These are phyloP conservation scores for Neotoma lepida DNA, from an alignment of 2,113 vertebrate species.

Conservation along the genomic window DNA sequence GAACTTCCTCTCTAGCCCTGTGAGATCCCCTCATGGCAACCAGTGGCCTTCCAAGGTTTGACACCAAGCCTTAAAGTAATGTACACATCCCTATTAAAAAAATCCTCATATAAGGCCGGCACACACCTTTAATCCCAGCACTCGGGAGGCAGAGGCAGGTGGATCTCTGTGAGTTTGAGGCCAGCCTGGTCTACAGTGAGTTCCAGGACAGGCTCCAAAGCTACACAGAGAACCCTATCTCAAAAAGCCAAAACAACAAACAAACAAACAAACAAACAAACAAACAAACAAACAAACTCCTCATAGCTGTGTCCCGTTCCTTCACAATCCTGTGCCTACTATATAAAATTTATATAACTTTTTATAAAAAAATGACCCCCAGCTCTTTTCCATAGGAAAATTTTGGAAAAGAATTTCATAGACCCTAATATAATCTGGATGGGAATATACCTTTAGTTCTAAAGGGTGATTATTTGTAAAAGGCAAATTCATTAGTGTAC, in stretches of 20 bases:
- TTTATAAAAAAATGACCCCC: not conserved
- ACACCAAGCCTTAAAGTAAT: not conserved
- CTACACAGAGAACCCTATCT: not conserved
- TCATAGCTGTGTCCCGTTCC: not conserved
- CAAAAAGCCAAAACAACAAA: not conserved
- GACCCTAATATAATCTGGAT: not conserved
- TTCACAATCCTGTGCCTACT: conserved; percentile 6
- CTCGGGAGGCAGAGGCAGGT: not conserved
- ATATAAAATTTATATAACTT: not conserved
- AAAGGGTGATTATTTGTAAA: not conserved
- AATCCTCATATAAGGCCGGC: not conserved
- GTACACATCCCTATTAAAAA: not conserved
- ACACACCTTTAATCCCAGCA: not conserved
- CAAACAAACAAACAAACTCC: not conserved
- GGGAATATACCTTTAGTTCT: not conserved
- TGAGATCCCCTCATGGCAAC: not conserved
- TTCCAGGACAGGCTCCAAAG: not conserved
- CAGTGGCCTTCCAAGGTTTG: not conserved
- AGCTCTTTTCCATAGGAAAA: not conserved
- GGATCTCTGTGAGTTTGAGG: not conserved
- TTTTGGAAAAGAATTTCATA: conserved; percentile 44
- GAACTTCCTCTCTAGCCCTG: not conserved
- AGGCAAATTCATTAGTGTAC: not conserved
- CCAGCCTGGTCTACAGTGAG: not conserved
- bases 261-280: not conserved